A percentile compares a stretch with the other conserved stretches of the same genome.
Conservation (phyloP, 2,797 vertebrate species). For the Pseudocheirus occidentalis region DNA sequence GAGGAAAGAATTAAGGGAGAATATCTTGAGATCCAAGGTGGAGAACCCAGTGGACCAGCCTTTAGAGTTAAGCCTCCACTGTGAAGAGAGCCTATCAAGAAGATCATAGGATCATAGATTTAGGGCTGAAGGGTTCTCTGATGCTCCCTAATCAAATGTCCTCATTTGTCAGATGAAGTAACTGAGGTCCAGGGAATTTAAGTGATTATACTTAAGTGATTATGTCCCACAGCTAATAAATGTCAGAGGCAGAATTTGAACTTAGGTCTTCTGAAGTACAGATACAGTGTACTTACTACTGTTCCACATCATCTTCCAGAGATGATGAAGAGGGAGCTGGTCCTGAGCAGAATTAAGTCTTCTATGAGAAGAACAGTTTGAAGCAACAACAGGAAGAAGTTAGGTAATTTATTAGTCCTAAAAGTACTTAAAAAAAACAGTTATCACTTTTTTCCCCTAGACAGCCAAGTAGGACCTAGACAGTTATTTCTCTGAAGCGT, state of each 20-base stretch:
- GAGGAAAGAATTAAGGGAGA: not conserved
- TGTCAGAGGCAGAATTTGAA: not conserved
- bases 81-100: not conserved
- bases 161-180: not conserved
- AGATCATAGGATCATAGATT: not conserved
- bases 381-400: not conserved
- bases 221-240: not conserved
- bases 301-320: not conserved
- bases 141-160: not conserved
- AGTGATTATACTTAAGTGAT: not conserved
- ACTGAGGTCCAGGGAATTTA: not conserved
- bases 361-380: not conserved
- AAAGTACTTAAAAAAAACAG: not conserved
- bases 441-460: not conserved
- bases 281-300: not conserved
- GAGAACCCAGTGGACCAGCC: not conserved
- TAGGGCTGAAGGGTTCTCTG: not conserved
- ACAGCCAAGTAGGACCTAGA: not conserved
- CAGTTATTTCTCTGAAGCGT: not conserved
- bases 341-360: not conserved
- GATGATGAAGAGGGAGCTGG: not conserved
- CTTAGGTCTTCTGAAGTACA: not conserved
- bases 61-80: not conserved
- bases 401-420: not conserved
- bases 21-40: not conserved